A percentile compares a stretch with the other conserved stretches of the same genome.
Evolutionary conservation across 2,888 invertebrate genomes (phyloP).

Genomic region (Orthosia gothica): DNA sequence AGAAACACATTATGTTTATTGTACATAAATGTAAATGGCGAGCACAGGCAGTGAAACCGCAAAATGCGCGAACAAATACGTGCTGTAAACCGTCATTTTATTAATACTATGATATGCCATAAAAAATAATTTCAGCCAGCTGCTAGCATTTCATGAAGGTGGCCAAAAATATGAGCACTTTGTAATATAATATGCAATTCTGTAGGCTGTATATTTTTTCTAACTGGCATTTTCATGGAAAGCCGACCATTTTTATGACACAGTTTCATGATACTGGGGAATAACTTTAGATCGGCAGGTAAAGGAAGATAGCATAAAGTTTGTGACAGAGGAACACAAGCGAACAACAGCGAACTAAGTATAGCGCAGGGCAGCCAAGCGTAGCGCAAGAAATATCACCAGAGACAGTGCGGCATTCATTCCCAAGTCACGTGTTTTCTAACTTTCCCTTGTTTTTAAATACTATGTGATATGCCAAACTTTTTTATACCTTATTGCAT

Average conservation of each 20-base stretch:
- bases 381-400: constrained; percentile 34
- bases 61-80: constrained; percentile 35
- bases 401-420: constrained; percentile 15
- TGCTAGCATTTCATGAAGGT: constrained; percentile 67
- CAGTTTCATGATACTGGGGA: too few relatives aligned
- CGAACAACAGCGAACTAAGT: constrained; percentile 26
- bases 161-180: constrained; percentile 67
- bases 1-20: not conserved
- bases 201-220: constrained; percentile 68
- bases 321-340: constrained; percentile 40
- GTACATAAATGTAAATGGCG: not conserved
- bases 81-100: constrained; percentile 52
- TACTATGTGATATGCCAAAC: constrained; percentile 21
- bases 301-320: constrained; percentile 57
- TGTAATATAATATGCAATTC: constrained; percentile 73
- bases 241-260: constrained; percentile 54
- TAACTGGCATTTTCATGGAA: constrained; percentile 63
- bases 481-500: constrained; percentile 31
- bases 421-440: constrained; percentile 32
- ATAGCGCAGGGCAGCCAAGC: not conserved
- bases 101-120: constrained; percentile 61
- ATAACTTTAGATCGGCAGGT: too few relatives aligned
- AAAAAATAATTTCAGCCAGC: constrained; percentile 68
- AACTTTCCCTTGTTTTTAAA: constrained; percentile 53
- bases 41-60: constrained; percentile 1